These are phyloP conservation scores for Oryzias celebensis DNA, from an alignment of 2,113 vertebrate species.

Conservation along the genomic window DNA sequence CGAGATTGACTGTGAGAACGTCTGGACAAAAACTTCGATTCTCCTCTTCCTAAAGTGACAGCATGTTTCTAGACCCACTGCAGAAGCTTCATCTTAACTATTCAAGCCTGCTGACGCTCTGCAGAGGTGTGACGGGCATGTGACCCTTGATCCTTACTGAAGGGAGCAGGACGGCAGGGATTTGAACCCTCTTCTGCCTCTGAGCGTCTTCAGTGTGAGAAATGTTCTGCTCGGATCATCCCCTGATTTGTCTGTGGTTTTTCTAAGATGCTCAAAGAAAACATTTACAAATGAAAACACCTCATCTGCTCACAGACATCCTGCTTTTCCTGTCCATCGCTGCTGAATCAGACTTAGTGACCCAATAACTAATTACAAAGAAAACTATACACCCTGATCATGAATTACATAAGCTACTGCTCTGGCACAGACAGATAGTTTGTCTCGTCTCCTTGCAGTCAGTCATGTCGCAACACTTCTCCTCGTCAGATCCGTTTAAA, in stretches of 20 bases:
- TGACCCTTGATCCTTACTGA: constrained; percentile 39
- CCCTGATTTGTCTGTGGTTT: constrained; percentile 20
- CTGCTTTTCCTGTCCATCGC: no score
- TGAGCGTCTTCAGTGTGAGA: constrained; percentile 38
- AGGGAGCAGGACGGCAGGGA: constrained; percentile 21
- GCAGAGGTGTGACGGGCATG: constrained; percentile 54
- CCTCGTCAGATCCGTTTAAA: constrained; percentile 9
- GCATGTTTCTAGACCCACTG: constrained; percentile 12
- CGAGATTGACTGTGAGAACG: no score
- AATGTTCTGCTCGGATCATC: constrained; percentile 49
- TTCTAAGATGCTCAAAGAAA: constrained; percentile 27
- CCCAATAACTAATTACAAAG: constrained; percentile 9
- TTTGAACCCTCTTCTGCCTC: constrained; percentile 48
- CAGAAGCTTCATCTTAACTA: constrained; percentile 49
- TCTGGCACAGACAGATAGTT: constrained; percentile 4
- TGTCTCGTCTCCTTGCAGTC: constrained; percentile 14
- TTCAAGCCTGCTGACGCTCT: constrained; percentile 38
- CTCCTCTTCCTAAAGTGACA: constrained; percentile 39
- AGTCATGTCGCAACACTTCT: constrained; percentile 19
- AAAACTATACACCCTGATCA: not conserved
- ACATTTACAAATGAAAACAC: constrained; percentile 56
- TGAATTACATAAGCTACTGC: not conserved
- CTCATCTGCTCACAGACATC: not conserved
- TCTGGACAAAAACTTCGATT: constrained; percentile 17
- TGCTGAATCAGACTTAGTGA: no score